A percentile compares a stretch with the other conserved stretches of the same genome.
phyloP scores from a whole-genome alignment of 2,113 vertebrate genomes.

The Glaucidium brasilianum region DNA sequence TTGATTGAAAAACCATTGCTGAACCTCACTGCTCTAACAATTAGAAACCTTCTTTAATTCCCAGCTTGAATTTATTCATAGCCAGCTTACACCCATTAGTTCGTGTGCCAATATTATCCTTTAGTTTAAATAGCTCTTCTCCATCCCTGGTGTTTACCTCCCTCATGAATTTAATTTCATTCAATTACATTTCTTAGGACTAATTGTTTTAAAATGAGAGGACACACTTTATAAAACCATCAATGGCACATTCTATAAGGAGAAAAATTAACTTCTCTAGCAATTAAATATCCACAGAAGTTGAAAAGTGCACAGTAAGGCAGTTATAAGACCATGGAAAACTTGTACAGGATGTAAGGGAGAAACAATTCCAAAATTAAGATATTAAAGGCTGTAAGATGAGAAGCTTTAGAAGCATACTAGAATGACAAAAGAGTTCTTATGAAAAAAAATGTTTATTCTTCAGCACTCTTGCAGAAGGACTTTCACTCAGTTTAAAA shows the following conservation, averaged over 20 bases:
- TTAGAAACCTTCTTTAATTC: background rate
- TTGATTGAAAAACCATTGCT: background rate
- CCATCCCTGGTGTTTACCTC: constrained; percentile 21
- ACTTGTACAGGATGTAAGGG: background rate
- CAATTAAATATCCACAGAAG: constrained; percentile 9
- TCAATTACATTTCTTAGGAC: constrained; percentile 35
- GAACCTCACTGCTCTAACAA: background rate
- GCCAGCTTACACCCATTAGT: constrained; percentile 12
- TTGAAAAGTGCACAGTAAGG: background rate
- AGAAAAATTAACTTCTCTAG: constrained; percentile 35
- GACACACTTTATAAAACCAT: constrained; percentile 14
- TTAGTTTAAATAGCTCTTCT: constrained; percentile 29
- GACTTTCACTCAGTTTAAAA: background rate
- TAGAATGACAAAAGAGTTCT: background rate
- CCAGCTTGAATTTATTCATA: constrained; percentile 20
- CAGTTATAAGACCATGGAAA: background rate
- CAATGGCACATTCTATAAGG: background rate
- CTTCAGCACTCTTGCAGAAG: background rate
- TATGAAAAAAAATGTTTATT: background rate
- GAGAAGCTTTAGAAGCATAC: background rate
- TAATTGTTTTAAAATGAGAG: constrained; percentile 51
- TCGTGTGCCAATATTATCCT: constrained; percentile 43
- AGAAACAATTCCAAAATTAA: background rate
- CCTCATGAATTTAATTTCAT: constrained; percentile 36
- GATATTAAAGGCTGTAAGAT: background rate